phyloP scores from a whole-genome alignment of 2,797 vertebrate genomes.

The Tiaroga cobitis region DNA sequence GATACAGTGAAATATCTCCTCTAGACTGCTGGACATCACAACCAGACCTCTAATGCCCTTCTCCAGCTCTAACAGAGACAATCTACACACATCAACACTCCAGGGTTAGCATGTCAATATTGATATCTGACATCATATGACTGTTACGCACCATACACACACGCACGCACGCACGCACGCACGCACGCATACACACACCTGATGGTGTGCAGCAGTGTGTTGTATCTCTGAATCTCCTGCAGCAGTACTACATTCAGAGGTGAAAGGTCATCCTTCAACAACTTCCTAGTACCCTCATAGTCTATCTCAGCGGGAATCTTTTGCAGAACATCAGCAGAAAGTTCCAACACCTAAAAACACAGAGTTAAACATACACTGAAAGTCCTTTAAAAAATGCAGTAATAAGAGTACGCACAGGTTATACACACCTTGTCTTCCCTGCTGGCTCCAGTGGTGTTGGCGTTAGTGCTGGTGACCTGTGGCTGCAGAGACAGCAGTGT shows the following conservation, averaged over 20 bases:
- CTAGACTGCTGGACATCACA: conserved; percentile 88
- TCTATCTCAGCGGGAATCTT: conserved; percentile 82
- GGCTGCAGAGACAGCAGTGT: conserved; percentile 90
- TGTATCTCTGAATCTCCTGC: conserved; percentile 92
- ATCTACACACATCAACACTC: conserved; percentile 66
- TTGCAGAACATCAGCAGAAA: conserved; percentile 79
- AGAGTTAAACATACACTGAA: background rate
- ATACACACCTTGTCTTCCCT: conserved; percentile 83
- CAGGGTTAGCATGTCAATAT: conserved; percentile 32
- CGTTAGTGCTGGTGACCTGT: conserved; percentile 73
- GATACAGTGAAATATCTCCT: conserved; percentile 88
- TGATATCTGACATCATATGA: background rate
- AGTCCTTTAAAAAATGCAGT: background rate
- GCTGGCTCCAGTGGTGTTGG: conserved; percentile 68
- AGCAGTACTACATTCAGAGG: conserved; percentile 87
- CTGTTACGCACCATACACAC: conserved; percentile 61
- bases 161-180: conserved; percentile 78
- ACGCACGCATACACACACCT: conserved; percentile 70
- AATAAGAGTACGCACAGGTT: background rate
- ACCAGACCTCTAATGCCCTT: conserved; percentile 88
- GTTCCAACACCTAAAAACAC: conserved; percentile 82
- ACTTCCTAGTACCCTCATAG: conserved; percentile 74
- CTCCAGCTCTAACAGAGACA: conserved; percentile 83
- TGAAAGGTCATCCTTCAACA: conserved; percentile 79
- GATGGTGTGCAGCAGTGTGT: conserved; percentile 82